Base-by-base conservation (phyloP, 2,797 vertebrate species). In the Acanthurus leucopareius region DNA sequence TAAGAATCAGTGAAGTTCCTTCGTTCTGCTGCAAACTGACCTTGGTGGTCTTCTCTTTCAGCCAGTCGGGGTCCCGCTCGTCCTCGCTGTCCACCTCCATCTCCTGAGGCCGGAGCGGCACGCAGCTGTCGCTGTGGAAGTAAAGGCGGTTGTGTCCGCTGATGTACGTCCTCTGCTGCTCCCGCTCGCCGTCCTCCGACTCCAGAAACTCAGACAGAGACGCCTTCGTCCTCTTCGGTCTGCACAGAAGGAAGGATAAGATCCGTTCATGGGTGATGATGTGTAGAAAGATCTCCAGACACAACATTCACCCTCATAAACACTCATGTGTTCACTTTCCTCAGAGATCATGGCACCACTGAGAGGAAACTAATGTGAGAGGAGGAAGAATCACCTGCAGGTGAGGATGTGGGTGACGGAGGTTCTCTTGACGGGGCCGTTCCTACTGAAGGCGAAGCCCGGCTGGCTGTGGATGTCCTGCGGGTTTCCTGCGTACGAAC, bases 381-480 rank as follows among this genome's bases (percentile, higher is more conserved):
- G 25, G 3, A 25, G 3, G 25, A 11, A 2, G 0, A 35, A 77
- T 86, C 78, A 99, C 98, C 98, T 97, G 96, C 97, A 99, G 11
- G 99, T 98, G 78, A 99, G 95, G 71, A 99, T 95, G 81, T 99
- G 98, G 60, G 98, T 99, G 71, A 99, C 98, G 0, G 98, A 96
- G 0, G 98, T 99, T 90, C 98, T 97, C 79, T 99, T 99, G 70
- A 99, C 98, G 0, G 98, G 98, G 20, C 98, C 98, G 0, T 99
- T 99, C 75, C 98, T 96, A 91, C 98, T 99, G 93, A 99, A 99
- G 88, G 98, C 98, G 69, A 99, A 99, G 52, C 98, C 98, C 0
- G 98, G 98, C 51, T 99, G 98, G 58, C 97, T 98, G 94, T 99
- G 98, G 91, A 99, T 99, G 92, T 99, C 98, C 95, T 99, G 98